These are phyloP conservation scores for Pitta sordida DNA, from an alignment of 2,113 vertebrate species.

Conservation along the genomic window DNA sequence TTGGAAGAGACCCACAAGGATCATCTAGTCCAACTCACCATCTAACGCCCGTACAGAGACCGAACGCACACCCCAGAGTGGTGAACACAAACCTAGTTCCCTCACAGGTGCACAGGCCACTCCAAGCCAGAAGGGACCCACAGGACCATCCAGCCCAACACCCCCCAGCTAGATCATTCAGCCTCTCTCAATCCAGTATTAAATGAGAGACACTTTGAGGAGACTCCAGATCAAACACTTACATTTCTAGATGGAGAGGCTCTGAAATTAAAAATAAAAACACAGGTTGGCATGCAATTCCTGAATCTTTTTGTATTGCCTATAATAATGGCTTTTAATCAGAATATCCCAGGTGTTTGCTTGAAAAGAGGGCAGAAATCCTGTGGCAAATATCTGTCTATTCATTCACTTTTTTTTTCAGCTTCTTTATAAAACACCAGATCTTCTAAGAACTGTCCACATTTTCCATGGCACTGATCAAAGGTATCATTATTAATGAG, in stretches of 20 bases:
- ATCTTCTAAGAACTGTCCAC: neutral
- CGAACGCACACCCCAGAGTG: too few relatives aligned
- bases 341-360: neutral
- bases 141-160: too few relatives aligned
- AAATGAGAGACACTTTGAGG: neutral
- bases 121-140: too few relatives aligned
- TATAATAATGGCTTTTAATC: neutral
- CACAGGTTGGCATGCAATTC: neutral
- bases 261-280: neutral
- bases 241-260: neutral
- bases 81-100: too few relatives aligned
- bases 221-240: neutral
- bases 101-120: too few relatives aligned
- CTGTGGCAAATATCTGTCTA: neutral
- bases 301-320: neutral
- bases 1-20: too few relatives aligned
- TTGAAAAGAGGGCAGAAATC: neutral
- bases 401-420: neutral
- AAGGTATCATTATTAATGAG: neutral
- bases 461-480: neutral
- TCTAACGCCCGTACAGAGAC: too few relatives aligned
- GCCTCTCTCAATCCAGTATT: neutral
- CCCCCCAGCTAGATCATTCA: too few relatives aligned
- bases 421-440: neutral
- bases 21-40: too few relatives aligned